Base-by-base conservation (phyloP, 2,888 invertebrate genomes). In the Exephanes ischioxanthus region DNA sequence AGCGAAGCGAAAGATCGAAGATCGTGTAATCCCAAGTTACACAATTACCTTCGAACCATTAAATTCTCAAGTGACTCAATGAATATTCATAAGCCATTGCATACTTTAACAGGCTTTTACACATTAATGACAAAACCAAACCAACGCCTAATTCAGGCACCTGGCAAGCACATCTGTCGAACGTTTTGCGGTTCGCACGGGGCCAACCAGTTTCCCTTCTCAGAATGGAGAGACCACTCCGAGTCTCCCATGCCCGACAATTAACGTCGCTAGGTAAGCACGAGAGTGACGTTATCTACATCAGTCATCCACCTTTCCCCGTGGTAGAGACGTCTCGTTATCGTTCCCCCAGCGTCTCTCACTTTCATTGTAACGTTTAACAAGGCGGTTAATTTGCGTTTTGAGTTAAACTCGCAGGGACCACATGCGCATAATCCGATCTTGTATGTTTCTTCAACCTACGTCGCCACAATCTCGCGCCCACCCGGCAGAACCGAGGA, bases 171-270 rank as follows among this genome's bases (percentile, higher is more conserved):
- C 3, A 7, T 7, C 1, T 72, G 90, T 41, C 71, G n/a, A 16
- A 22, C 67, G 22, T 79, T 55, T 88, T 89, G 89, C 89, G 87
- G n/a, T 53, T 9, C 7, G 3, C 45, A 53, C 16, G 73, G 81
- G 45, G 81, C 26, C n/a, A 0, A 7, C 9, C 33, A 37, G 33
- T 22, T 72, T 72, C 14, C 26, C 26, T 14, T 61, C 3, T 16
- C 14, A 30, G 9, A 6, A 58, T 9, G 11, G n/a, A 30, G 19
- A 19, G 2, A n/a, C 33, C 33, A 11, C 14, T 48, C 2, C 16
- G 55, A n/a, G 72, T 71, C 9, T 61, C 30, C 37, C 30, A 14
- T 26, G 26, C 41, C 16, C 11, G 22, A 55, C 41, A 37, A 66
- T 82, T 63, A 45, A 61, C 26, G 61, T 16, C 3, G 77, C 19